Evolutionary conservation across 2,888 invertebrate genomes (phyloP).

Genomic region (Caenorhabditis sp.): DNA sequence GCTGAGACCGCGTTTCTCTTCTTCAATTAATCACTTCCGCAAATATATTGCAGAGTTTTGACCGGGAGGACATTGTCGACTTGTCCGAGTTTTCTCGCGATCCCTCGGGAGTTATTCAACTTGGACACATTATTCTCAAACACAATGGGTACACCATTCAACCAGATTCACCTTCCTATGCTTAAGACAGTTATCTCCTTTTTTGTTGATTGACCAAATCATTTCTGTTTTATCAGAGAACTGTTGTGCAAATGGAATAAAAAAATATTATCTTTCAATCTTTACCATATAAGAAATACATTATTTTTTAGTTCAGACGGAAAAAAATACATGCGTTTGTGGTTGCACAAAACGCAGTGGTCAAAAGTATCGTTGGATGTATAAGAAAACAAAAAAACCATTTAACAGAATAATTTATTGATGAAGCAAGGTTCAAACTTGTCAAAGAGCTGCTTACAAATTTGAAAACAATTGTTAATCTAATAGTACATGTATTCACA

Average conservation of each 20-base stretch:
- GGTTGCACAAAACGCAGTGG: too few species aligned
- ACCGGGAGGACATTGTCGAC: constrained; percentile 33
- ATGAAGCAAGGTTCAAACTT: not conserved
- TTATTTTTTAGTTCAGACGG: too few species aligned
- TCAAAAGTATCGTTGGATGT: too few species aligned
- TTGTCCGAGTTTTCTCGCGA: constrained; percentile 22
- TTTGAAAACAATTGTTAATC: not conserved
- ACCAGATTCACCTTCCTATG: not conserved
- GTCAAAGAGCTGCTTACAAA: not conserved
- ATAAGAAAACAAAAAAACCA: too few species aligned
- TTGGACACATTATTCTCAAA: constrained; percentile 31
- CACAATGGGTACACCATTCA: constrained; percentile 14
- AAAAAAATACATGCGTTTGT: too few species aligned
- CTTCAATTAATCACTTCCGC: not conserved
- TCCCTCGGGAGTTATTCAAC: constrained; percentile 29
- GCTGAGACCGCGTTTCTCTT: constrained; percentile 4
- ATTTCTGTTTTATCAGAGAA: not conserved
- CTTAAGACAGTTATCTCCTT: not conserved
- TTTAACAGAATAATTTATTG: not conserved
- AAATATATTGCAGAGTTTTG: constrained; percentile 35
- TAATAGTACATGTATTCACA: not conserved
- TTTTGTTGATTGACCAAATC: too few species aligned
- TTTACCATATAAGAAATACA: too few species aligned
- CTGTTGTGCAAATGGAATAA: not conserved
- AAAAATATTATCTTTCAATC: too few species aligned